Evolutionary conservation across 35 echinoderm and acorn worm species (phyloP), one percentile per base, ranked within the genome.

Genomic region (Amphiura filiformis): DNA sequence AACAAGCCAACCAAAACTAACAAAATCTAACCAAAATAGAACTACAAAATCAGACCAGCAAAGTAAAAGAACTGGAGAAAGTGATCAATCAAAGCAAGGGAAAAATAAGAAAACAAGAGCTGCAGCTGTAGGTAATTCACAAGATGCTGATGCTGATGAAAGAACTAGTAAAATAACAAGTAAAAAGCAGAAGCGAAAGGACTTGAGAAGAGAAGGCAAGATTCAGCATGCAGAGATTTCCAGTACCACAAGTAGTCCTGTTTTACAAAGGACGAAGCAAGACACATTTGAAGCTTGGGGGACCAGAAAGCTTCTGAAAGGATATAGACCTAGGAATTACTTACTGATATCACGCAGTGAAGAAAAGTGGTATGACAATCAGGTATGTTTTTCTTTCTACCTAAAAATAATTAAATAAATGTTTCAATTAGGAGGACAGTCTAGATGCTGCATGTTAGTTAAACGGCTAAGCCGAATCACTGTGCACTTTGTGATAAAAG

Each of bases 181-280:
- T 32, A 33, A 47, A 52, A 52, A 52, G 38, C 40, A 75, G 39
- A 56, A 33, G 31, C 47, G 2, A 4, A 36, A 18, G 18, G 3
- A 9, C 0, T 35, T 32, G n/a, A 26, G 14, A 36, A 31, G 31
- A 0, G 83, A 35, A 12, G n/a, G n/a, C n/a, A n/a, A n/a, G n/a
- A 33, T 85, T n/a, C 83, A 85, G 83, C 83, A 85, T 85, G 1
- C 83, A 15, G 83, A 85, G 35, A 56, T 85, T 22, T 85, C 83
- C 35, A 85, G 83, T 37, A 85, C 83, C 0, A 65, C 83, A 23
- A 23, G 32, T 7, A 61, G 13, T 15, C 36, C n/a, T 22, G 20
- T 11, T 0, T 4, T 15, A 0, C n/a, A 30, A 36, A 17, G 35
- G 39, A 31, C 23, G 22, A 36, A 36, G 12, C 32, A 56, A 28